Conservation (phyloP, 1,140 invertebrate genomes). For the Dreissena rostriformis region DNA sequence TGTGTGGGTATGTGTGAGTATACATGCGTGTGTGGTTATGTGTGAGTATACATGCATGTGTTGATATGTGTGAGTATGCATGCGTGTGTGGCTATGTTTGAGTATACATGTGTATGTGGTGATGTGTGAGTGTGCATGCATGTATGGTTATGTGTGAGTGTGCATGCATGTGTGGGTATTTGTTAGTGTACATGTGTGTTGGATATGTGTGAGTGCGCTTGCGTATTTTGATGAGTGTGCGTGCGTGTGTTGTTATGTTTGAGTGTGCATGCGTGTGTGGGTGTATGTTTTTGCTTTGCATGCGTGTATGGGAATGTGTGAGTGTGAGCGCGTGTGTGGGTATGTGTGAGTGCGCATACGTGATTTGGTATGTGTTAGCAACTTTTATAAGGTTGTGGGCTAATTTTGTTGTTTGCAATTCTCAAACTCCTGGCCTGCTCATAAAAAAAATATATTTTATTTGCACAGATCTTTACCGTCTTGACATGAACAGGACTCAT, state of each 20-base stretch:
- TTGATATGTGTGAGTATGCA: conserved; percentile 12
- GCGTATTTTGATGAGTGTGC: conserved; percentile 16
- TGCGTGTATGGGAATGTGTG: conserved; percentile 34
- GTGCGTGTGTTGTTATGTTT: conserved; percentile 33
- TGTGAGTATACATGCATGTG: conserved; percentile 16
- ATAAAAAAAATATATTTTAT: too few relatives aligned
- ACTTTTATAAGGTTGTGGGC: too few relatives aligned
- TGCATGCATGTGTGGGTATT: conserved; percentile 11
- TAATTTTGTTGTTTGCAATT: too few relatives aligned
- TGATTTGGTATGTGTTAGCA: too few relatives aligned
- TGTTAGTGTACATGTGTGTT: conserved; percentile 30
- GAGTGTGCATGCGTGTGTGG: conserved; percentile 37
- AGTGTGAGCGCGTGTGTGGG: conserved; percentile 34
- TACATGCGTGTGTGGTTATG: conserved; percentile 24
- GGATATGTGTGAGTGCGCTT: conserved; percentile 37
- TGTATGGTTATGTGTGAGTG: conserved; percentile 20
- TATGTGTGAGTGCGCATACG: conserved; percentile 27
- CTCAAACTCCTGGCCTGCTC: too few relatives aligned
- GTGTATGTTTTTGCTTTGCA: conserved; percentile 7
- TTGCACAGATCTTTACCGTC: too few relatives aligned
- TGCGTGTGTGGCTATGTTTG: conserved; percentile 28
- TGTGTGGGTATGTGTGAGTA: conserved; percentile 24
- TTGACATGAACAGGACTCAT: too few relatives aligned
- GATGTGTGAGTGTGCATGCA: conserved; percentile 6
- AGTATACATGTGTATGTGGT: conserved; percentile 7